Base-by-base conservation (phyloP, 1,140 invertebrate genomes). In the Atopsyche davidsoni region DNA sequence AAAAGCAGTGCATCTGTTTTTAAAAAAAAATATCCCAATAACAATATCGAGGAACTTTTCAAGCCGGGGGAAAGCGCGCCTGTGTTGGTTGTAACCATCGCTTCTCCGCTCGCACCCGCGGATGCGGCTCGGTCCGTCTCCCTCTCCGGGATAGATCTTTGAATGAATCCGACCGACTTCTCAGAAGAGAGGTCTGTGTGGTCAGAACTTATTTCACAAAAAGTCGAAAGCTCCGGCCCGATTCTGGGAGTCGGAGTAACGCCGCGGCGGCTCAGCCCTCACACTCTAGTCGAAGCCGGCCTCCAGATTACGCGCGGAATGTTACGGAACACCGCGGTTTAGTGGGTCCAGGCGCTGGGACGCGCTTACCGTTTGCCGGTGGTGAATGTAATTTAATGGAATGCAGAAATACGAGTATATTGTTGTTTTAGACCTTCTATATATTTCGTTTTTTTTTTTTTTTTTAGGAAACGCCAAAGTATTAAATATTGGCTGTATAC, bases 341-440 rank as follows among this genome's bases (percentile, higher is more conserved):
- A 23, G 19, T 23, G 24, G 25, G 13, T 7, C 6, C 14, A 7
- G 19, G 17, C 14, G 14, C 6, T 7, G 10, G 16, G 21, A 18
- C 18, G 25, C 9, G 9, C 35, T 13, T 23, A 19, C 14, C 18
- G 23, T 41, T 21, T 13, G 39, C 22, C 11, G 16, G 16, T 44
- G 35, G 49, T 45, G 49, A 45, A 51, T 45, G 41, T 53, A 46
- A 53, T 53, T 53, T 46, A 53, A 44, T 46, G 51, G 51, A 53
- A 53, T 53, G 51, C 51, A 53, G 51, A 53, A 46, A 53, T 53
- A 53, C 51, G 43, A 53, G 43, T 51, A 46, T 46, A 53, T 46
- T 41, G 51, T 53, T 53, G 51, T 53, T 46, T 53, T 46, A 53
- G 51, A 40, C 11, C n/a, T 2, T 22, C 51, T n/a, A 24, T 17